phyloP scores from a whole-genome alignment of 1,140 invertebrate species.

The Bilobella aurantiaca region DNA sequence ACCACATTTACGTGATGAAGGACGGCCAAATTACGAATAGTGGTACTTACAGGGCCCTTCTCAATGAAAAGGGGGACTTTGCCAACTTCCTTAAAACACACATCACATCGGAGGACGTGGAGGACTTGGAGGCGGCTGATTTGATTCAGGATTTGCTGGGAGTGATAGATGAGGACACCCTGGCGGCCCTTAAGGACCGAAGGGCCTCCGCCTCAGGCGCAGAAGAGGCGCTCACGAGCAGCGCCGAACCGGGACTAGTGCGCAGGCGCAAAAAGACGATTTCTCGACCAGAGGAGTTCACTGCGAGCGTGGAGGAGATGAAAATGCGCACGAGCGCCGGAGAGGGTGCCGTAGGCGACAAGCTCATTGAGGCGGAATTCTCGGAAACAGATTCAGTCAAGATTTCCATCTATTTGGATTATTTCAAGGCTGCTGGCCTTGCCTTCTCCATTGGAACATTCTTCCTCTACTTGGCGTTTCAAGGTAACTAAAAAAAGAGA shows the following conservation, averaged over 20 bases:
- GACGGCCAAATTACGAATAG: conserved; percentile 42
- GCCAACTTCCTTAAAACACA: not conserved
- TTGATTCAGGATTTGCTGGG: not conserved
- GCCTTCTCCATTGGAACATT: conserved; percentile 60
- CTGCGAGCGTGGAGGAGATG: too few species aligned
- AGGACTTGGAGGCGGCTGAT: not conserved
- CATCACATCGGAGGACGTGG: not conserved
- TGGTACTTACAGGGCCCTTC: conserved; percentile 41
- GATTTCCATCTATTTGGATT: conserved; percentile 77
- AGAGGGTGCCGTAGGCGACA: too few species aligned
- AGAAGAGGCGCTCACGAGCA: not conserved
- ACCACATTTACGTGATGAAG: conserved; percentile 44
- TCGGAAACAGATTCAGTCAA: conserved; percentile 83
- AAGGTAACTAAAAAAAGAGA: too few species aligned
- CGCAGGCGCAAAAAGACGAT: conserved; percentile 37
- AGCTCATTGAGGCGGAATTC: conserved; percentile 73
- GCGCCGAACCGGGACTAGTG: not conserved
- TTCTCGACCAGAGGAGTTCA: too few species aligned
- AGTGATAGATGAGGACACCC: not conserved
- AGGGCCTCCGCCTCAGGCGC: not conserved
- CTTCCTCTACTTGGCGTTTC: conserved; percentile 49
- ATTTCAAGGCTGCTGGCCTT: conserved; percentile 71
- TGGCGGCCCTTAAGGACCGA: not conserved
- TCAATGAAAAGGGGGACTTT: conserved; percentile 20
- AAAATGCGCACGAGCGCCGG: too few species aligned